Base-by-base conservation (phyloP, 1,140 invertebrate genomes). In the Sinella curviseta region DNA sequence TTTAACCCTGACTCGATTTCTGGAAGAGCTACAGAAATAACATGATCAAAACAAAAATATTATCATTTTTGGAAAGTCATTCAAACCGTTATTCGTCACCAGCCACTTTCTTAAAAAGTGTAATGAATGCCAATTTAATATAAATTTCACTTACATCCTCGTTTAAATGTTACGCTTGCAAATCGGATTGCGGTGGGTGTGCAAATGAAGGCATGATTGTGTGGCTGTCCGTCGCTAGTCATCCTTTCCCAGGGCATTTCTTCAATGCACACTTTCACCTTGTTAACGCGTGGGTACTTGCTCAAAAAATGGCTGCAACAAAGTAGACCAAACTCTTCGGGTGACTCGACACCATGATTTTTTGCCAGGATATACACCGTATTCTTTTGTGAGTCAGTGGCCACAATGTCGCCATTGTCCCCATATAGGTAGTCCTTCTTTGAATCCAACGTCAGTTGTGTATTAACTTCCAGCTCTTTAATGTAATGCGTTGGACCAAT, bases 341-440 rank as follows among this genome's bases (percentile, higher is more conserved):
- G 92, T 12, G 90, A 91, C 79, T 91, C 85, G 77, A 88, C 89
- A 48, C 92, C 93, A 85, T 92, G 87, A 82, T 93, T 92, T 85
- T 93, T 94, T 14, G 93, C 93, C 81, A 94, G 83, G 31, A 94
- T 84, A 84, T 94, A 94, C n/a, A 94, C 91, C 0, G 92, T 94
- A 84, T 94, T 94, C 87, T 94, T 94, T 83, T 94, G 93, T 8
- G 92, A 92, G 84, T 94, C 93, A 0, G 93, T 94, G 0, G 93
- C 93, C n/a, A 93, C 90, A 54, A 93, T 91, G 83, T 92, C 91
- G 39, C 89, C 89, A 82, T 93, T 93, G 85, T 92, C 90, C n/a
- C 91, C 91, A 14, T 86, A 20, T 0, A 88, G 82, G 84, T 90
- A 92, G 82, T 93, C 93, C 74, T 90, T 90, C 82, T 92, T 90